These are phyloP conservation scores for Lacanobia oleracea DNA, from an alignment of 2,888 invertebrate species.

Conservation along the genomic window DNA sequence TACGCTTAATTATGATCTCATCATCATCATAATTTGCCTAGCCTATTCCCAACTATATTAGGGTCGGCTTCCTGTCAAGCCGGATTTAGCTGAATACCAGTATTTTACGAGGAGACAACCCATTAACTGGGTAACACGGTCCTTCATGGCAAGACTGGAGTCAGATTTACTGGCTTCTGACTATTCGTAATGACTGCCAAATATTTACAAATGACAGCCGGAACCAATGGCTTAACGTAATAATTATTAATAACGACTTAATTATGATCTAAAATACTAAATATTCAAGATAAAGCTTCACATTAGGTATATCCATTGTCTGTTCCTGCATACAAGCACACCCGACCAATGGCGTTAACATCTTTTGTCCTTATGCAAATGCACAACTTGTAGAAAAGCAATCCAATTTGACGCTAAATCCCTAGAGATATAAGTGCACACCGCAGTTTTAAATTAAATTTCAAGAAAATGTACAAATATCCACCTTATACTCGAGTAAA, in stretches of 20 bases:
- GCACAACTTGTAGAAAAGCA: conserved; percentile 83
- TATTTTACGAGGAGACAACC: too few relatives aligned
- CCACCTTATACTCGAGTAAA: conserved; percentile 60
- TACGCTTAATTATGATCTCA: neutral
- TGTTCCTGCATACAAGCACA: conserved; percentile 40
- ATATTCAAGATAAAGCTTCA: conserved; percentile 28
- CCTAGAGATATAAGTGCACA: conserved; percentile 80
- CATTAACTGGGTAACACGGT: too few relatives aligned
- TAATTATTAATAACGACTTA: too few relatives aligned
- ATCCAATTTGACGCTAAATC: conserved; percentile 86
- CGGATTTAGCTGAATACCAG: too few relatives aligned
- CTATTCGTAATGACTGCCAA: too few relatives aligned
- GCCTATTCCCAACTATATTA: too few relatives aligned
- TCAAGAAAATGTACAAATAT: conserved; percentile 67
- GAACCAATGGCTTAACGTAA: too few relatives aligned
- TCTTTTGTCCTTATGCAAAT: conserved; percentile 85
- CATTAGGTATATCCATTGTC: conserved; percentile 43
- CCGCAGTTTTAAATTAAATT: conserved; percentile 85
- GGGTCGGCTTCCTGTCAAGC: too few relatives aligned
- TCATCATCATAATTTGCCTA: too few relatives aligned
- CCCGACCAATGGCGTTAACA: conserved; percentile 59
- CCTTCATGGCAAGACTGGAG: too few relatives aligned
- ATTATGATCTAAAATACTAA: neutral
- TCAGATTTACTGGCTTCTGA: too few relatives aligned
- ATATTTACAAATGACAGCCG: too few relatives aligned